These are phyloP conservation scores for Mercenaria mercenaria DNA, from an alignment of 1,140 invertebrate genomes.

Conservation along the genomic window DNA sequence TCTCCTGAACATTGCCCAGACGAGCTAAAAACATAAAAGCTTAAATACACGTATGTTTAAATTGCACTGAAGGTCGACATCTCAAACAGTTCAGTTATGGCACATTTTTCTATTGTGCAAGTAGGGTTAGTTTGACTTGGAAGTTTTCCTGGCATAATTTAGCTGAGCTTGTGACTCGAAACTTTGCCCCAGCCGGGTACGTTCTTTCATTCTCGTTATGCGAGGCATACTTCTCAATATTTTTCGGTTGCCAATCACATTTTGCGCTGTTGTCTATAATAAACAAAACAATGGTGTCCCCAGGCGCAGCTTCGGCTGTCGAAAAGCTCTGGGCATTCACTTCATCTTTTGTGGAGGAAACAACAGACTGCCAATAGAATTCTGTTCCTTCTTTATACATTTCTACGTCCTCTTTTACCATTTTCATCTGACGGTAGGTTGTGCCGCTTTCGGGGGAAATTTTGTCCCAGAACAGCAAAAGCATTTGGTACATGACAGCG, in stretches of 20 bases:
- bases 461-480: conserved; percentile 43
- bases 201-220: conserved; percentile 36
- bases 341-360: conserved; percentile 6
- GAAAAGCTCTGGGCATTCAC: conserved; percentile 29
- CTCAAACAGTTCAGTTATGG: too few relatives aligned
- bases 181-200: conserved; percentile 50
- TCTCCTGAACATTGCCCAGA: too few relatives aligned
- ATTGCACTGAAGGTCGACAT: too few relatives aligned
- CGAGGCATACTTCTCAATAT: conserved; percentile 50
- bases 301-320: not conserved
- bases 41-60: too few relatives aligned
- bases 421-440: conserved; percentile 46
- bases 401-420: not conserved
- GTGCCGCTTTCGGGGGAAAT: not conserved
- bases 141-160: not conserved
- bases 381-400: conserved; percentile 37
- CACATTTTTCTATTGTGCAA: not conserved
- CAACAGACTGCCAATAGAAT: conserved; percentile 41
- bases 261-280: conserved; percentile 26
- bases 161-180: conserved; percentile 1
- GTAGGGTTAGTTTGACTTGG: not conserved
- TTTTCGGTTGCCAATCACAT: conserved; percentile 23
- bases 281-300: conserved; percentile 14
- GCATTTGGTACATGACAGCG: conserved; percentile 53
- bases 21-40: too few relatives aligned